Evolutionary conservation across 2,888 invertebrate species (phyloP).

Genomic region (Drosophila nigricruria): DNA sequence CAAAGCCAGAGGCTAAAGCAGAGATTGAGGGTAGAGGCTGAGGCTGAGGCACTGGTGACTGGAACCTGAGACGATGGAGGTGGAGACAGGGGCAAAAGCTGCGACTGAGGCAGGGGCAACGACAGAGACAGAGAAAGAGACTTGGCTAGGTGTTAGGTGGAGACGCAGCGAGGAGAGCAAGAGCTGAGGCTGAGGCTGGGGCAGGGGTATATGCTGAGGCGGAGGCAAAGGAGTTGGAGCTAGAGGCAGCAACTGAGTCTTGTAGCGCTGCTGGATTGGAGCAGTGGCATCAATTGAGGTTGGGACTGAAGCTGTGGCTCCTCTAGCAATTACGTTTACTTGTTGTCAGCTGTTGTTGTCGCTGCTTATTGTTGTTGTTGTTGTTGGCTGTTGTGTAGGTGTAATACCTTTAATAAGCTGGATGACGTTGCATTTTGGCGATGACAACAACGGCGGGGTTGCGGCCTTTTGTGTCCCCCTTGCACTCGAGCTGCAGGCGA

Average conservation of each 20-base stretch:
- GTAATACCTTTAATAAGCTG: conserved; percentile 79
- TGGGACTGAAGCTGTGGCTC: conserved; percentile 28
- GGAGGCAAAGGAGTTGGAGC: background rate
- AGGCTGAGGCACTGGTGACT: background rate
- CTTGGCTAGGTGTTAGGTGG: background rate
- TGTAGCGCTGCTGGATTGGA: background rate
- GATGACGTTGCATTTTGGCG: conserved; percentile 77
- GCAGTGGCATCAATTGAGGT: conserved; percentile 16
- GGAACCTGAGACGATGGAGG: background rate
- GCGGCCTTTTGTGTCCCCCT: conserved; percentile 38
- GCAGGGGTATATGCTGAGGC: background rate
- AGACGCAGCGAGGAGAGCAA: too few relatives aligned
- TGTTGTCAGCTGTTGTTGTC: conserved; percentile 57
- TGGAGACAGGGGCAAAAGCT: too few relatives aligned
- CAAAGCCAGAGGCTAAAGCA: conserved; percentile 1
- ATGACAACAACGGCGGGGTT: conserved; percentile 18
- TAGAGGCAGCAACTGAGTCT: background rate
- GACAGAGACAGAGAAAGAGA: background rate
- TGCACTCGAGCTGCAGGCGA: conserved; percentile 33
- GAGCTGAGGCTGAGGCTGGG: too few relatives aligned
- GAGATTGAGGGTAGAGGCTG: background rate
- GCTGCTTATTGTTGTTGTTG: conserved; percentile 23
- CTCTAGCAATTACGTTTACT: conserved; percentile 75
- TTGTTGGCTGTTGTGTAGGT: conserved; percentile 59
- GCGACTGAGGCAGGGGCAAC: background rate